Evolutionary conservation across 2,113 vertebrate genomes (phyloP).

Genomic region (Climacteris rufus): DNA sequence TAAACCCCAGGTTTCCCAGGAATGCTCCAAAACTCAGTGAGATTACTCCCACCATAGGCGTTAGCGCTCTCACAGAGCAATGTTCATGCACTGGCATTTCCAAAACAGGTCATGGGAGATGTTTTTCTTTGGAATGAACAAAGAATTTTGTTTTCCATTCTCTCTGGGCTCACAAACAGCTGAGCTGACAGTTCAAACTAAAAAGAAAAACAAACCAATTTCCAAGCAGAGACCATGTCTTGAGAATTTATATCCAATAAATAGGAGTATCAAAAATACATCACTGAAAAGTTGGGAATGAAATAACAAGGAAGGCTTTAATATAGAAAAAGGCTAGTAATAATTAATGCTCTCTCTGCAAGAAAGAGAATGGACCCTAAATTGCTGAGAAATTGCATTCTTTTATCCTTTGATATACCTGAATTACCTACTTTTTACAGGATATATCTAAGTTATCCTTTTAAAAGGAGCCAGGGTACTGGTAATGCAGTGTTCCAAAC

Average conservation of each 20-base stretch:
- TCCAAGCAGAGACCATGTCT: neutral
- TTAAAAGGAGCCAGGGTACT: neutral
- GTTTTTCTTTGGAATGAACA: neutral
- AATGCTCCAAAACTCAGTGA: neutral
- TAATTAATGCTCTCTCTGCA: neutral
- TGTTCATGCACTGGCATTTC: neutral
- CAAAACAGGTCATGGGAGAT: neutral
- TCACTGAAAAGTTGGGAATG: neutral
- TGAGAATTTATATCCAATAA: neutral
- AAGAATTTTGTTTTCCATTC: conserved; percentile 26
- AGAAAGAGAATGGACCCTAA: neutral
- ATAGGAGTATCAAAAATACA: neutral
- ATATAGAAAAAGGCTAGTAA: neutral
- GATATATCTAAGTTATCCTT: neutral
- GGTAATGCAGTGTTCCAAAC: neutral
- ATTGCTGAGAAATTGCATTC: neutral
- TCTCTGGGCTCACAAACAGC: conserved; percentile 1
- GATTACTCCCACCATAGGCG: neutral
- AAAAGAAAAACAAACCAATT: conserved; percentile 16
- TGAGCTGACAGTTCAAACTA: neutral
- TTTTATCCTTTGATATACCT: neutral
- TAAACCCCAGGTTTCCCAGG: neutral
- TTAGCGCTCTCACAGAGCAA: neutral
- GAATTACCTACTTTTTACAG: neutral
- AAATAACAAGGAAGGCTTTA: neutral